Percentiles rank a stretch among this genome's conserved stretches.
Conservation (phyloP, 64 coral and sea anemone species). For the Platygyra sinensis region DNA sequence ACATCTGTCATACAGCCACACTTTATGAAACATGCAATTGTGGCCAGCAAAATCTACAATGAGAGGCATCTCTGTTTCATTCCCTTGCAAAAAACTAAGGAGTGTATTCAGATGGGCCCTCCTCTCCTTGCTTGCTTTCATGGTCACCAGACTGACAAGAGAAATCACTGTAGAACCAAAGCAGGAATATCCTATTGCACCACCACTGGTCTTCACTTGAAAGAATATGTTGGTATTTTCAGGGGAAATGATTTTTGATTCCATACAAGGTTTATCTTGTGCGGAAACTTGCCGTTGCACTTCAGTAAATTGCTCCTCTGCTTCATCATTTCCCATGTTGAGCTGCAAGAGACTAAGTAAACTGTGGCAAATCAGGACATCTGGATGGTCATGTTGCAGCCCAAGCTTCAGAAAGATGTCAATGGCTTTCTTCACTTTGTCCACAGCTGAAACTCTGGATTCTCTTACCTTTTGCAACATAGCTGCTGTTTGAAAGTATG, state of each 20-base stretch:
- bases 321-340: neutral
- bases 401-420: neutral
- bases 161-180: neutral
- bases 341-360: neutral
- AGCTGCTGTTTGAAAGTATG: neutral
- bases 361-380: neutral
- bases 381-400: neutral
- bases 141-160: neutral
- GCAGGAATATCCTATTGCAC: neutral
- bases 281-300: neutral
- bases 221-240: neutral
- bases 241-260: neutral
- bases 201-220: neutral
- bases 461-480: neutral
- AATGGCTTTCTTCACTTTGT: constrained; percentile 5
- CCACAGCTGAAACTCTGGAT: neutral
- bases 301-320: neutral
- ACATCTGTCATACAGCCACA: neutral
- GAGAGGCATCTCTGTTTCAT: neutral
- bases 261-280: neutral
- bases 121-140: neutral
- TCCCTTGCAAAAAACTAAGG: neutral
- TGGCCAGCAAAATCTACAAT: neutral
- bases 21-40: neutral
- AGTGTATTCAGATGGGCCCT: neutral